Base-by-base conservation (phyloP, 2,888 invertebrate genomes). In the Tortricodes alternella region DNA sequence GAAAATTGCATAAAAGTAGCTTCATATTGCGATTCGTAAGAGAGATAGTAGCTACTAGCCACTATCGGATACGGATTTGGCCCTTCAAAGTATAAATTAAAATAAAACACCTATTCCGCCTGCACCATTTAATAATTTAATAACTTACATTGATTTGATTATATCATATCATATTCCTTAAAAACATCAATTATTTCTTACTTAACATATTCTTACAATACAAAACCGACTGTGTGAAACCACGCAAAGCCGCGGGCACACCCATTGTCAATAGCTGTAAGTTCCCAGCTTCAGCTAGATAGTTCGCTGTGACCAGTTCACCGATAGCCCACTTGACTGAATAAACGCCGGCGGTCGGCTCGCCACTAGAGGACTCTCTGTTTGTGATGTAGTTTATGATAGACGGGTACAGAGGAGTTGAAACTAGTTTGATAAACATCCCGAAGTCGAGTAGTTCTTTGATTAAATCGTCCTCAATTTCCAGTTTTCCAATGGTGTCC, bases 221-320 rank as follows among this genome's bases (percentile, higher is more conserved):
- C n/a, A 71, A 60, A 23, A 89, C 71, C 3, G 85, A 68, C 55
- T 87, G 79, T 0, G 85, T 73, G 65, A 90, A 91, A 0, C 85
- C 83, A 8, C 83, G 74, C 1, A 91, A 70, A 1, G 85, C 60
- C 0, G 74, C 27, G 0, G 91, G 90, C 0, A 84, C 75, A 0
- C 85, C 81, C 2, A 74, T 60, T 3, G 69, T 66, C 52, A 81
- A 51, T 0, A 91, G 70, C 21, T 78, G 73, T 0, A 91, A 62
- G 43, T 87, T 81, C 1, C 91, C 91, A 0, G 89, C 90, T 57
- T 91, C 91, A 0, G 89, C 84, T 1, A 76, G 44, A 43, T 68
- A 80, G 38, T 79, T 75, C 0, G 81, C 83, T 16, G 71, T 69
- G 1, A 75, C 35, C 0, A 91, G 76, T 58, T 85, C 77, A 0